Evolutionary conservation across 2,797 vertebrate genomes (phyloP).

Genomic region (Gymnoscopelus microlampas): DNA sequence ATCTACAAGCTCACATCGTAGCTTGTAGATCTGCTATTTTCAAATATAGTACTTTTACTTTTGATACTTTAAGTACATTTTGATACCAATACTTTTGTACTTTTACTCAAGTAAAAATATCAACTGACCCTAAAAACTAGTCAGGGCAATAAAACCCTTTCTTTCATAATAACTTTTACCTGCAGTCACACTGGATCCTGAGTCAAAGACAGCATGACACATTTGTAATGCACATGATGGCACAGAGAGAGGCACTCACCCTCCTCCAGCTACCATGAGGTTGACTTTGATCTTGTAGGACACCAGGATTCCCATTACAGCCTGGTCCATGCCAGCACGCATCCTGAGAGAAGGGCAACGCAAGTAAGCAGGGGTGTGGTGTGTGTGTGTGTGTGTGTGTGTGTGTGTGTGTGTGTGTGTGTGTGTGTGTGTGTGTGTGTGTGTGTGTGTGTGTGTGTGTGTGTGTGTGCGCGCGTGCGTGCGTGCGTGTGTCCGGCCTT

Average conservation of each 20-base stretch:
- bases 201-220: not conserved
- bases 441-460: not conserved
- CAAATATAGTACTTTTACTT: too few species aligned
- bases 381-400: not conserved
- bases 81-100: too few species aligned
- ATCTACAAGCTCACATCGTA: not conserved
- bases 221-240: too few species aligned
- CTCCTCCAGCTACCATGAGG: slow-evolving; percentile 89
- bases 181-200: not conserved
- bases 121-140: not conserved
- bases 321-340: slow-evolving; percentile 83
- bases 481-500: not conserved
- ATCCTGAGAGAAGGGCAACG: slow-evolving; percentile 72
- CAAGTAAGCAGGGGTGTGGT: not conserved
- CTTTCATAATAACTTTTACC: not conserved
- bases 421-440: not conserved
- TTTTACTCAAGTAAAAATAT: not conserved
- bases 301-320: slow-evolving; percentile 90
- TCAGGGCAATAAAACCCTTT: not conserved
- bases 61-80: too few species aligned
- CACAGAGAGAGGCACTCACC: slow-evolving; percentile 73
- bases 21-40: too few species aligned
- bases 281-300: slow-evolving; percentile 94
- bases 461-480: not conserved
- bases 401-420: not conserved